Evolutionary conservation across 2,113 vertebrate genomes (phyloP), one percentile per base, ranked within the genome.

Genomic region (Cryptomyrus ogoouensis): DNA sequence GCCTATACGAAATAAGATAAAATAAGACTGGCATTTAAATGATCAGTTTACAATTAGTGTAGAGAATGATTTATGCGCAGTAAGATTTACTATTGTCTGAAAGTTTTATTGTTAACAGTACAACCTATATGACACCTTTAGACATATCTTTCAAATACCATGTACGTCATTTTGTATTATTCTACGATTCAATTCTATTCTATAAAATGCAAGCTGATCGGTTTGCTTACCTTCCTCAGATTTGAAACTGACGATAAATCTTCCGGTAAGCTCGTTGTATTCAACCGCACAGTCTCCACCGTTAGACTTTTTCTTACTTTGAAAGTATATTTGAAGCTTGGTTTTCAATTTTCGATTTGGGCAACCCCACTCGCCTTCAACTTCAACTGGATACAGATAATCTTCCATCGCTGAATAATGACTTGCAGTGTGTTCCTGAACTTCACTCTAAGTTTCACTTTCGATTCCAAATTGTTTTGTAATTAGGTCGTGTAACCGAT

Each of bases 281-380:
- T 53, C 86, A 87, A 98, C 95, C 0, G 89, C 19, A 77, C 97
- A 98, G 66, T 98, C 97, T 3, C 96, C 97, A 0, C 97, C 97
- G 1, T 95, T 90, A 0, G 97, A 97, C 7, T 90, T 94, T 93
- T 89, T 96, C 46, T 0, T 89, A 17, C 96, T 98, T 94, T 97
- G 95, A 93, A 98, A 98, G 88, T 98, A 96, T 9, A 92, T 12
- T 0, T 95, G 92, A 19, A 98, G 93, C 89, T 98, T 98, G 42
- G 31, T 91, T 49, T 13, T 83, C 44, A 83, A 94, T 53, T 93
- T 94, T 44, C 42, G 42, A 44, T 90, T 50, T 0, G 4, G 0
- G 24, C 87, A 46, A 7, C n/a, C n/a, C 94, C 85, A 97, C 89
- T 89, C 83, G 2, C 92, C 90, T 89, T 91, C 93, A 46, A 96